Conservation (phyloP, 2,113 vertebrate genomes). For the Cololabis saira region DNA sequence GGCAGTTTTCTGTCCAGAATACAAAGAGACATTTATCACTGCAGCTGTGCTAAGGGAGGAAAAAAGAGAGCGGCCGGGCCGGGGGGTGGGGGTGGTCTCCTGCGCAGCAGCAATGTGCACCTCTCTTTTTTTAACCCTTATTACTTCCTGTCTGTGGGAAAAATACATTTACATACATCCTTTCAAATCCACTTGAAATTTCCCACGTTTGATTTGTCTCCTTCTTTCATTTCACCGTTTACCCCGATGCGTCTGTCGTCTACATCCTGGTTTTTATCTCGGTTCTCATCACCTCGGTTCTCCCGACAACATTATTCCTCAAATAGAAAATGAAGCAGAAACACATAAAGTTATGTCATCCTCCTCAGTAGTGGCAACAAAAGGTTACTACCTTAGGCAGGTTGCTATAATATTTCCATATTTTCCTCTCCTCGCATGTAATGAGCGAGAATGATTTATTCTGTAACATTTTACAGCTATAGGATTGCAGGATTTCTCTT, state of each 20-base stretch:
- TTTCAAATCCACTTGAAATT: conserved; percentile 57
- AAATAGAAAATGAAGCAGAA: conserved; percentile 54
- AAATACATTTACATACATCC: conserved; percentile 56
- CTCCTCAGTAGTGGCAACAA: conserved; percentile 72
- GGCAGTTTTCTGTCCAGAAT: conserved; percentile 77
- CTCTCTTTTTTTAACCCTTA: conserved; percentile 65
- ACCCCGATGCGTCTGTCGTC: conserved; percentile 35
- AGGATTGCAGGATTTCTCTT: conserved; percentile 37
- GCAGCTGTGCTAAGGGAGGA: conserved; percentile 74
- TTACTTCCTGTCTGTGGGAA: conserved; percentile 66
- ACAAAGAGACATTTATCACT: conserved; percentile 84
- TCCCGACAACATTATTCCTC: conserved; percentile 57
- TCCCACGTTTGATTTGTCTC: conserved; percentile 31
- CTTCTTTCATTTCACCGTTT: conserved; percentile 30
- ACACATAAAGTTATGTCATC: conserved; percentile 66
- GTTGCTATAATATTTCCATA: conserved; percentile 70
- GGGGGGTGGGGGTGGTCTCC: conserved; percentile 28
- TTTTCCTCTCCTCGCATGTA: conserved; percentile 69
- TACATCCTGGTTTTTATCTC: conserved; percentile 31
- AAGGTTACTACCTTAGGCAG: conserved; percentile 77
- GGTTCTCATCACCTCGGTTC: conserved; percentile 51
- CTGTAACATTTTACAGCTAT: conserved; percentile 49
- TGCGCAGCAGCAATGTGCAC: conserved; percentile 61
- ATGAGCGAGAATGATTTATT: conserved; percentile 72
- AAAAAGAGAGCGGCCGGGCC: conserved; percentile 5